phyloP scores from a whole-genome alignment of 1,140 invertebrate species.

The Drosophila paulistorum region DNA sequence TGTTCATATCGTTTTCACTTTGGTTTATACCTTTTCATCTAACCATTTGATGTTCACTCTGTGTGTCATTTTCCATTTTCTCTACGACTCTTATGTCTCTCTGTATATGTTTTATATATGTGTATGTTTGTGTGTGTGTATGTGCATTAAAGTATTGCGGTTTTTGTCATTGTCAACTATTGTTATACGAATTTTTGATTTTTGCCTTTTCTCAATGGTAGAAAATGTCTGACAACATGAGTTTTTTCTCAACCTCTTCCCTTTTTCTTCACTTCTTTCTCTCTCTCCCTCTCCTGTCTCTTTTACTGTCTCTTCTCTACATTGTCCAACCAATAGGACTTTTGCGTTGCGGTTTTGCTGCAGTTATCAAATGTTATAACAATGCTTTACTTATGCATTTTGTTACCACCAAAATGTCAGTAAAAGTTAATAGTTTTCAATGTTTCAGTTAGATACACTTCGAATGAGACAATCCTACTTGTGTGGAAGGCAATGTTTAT shows the following conservation, averaged over 20 bases:
- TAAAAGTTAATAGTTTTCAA: background rate
- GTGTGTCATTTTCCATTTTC: slow-evolving; percentile 10
- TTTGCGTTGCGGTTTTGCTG: slow-evolving; percentile 13
- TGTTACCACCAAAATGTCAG: background rate
- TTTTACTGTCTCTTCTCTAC: background rate
- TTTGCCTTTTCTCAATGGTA: slow-evolving; percentile 15
- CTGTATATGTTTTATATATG: background rate
- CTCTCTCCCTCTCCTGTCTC: background rate
- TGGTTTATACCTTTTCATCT: slow-evolving; percentile 55
- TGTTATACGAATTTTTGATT: slow-evolving; percentile 64
- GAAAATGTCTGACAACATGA: slow-evolving; percentile 19
- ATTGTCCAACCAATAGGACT: background rate
- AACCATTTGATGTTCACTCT: slow-evolving; percentile 44
- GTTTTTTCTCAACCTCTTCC: background rate
- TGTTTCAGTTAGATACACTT: background rate
- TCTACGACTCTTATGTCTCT: slow-evolving; percentile 2
- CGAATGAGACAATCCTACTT: no score
- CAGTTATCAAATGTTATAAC: slow-evolving; percentile 13
- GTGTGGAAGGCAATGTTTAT: no score
- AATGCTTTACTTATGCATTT: slow-evolving; percentile 2
- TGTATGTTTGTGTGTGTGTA: slow-evolving; percentile 23
- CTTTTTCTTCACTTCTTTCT: no score
- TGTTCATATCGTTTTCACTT: slow-evolving; percentile 43
- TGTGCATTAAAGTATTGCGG: slow-evolving; percentile 60
- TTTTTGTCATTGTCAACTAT: slow-evolving; percentile 64